Percentiles rank a stretch among this genome's conserved stretches.
Evolutionary conservation across 2,113 vertebrate genomes (phyloP).

Genomic region (Engraulis encrasicolus): DNA sequence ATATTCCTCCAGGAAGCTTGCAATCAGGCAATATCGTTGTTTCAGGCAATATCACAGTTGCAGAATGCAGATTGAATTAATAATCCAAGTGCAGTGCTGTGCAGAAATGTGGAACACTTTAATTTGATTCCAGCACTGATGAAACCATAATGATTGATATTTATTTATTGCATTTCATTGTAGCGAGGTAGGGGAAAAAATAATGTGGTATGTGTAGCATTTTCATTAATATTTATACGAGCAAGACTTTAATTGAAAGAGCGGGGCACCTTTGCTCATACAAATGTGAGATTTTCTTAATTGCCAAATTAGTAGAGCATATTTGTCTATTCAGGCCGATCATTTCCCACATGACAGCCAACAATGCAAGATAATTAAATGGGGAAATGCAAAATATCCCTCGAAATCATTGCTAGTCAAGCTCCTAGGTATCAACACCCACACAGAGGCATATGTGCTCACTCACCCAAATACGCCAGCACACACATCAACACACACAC

Average conservation of each 20-base stretch:
- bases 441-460: background rate
- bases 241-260: conserved; percentile 36
- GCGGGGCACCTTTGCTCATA: conserved; percentile 39
- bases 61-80: background rate
- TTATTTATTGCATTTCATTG: conserved; percentile 34
- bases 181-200: conserved; percentile 19
- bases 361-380: conserved; percentile 41
- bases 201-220: conserved; percentile 38
- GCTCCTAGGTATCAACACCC: background rate
- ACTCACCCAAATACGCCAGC: no score
- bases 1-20: background rate
- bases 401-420: background rate
- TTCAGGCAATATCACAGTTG: background rate
- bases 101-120: background rate
- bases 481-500: background rate
- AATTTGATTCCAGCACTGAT: background rate
- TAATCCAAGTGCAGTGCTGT: background rate
- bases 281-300: conserved; percentile 42
- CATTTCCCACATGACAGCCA: conserved; percentile 40
- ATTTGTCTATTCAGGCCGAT: conserved; percentile 45
- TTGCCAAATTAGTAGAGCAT: conserved; percentile 49
- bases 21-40: no score
- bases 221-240: conserved; percentile 33
- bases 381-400: conserved; percentile 34
- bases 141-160: conserved; percentile 29